A percentile compares a stretch with the other conserved stretches of the same genome.
Evolutionary conservation across 2,888 invertebrate genomes (phyloP).

Genomic region (Thysanoteuthis rhombus): DNA sequence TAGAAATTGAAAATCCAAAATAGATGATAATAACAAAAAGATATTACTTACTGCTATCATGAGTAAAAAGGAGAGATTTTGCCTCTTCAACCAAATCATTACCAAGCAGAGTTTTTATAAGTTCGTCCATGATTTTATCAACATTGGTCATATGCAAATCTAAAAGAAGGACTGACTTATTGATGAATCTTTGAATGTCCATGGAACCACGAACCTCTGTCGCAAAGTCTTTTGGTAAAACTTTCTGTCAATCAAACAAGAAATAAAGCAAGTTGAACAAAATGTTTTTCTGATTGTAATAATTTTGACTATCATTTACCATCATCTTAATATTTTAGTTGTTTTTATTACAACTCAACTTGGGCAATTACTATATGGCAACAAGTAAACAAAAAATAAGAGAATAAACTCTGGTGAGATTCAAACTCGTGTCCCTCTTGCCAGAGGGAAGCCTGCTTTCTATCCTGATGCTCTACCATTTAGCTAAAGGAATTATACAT

Average conservation of each 20-base stretch:
- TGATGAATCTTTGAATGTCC: conserved; percentile 73
- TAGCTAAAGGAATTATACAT: too few species aligned
- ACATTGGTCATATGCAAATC: conserved; percentile 71
- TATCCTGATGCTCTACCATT: too few species aligned
- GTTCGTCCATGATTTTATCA: conserved; percentile 71
- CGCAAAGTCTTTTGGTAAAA: conserved; percentile 74
- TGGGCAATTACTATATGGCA: too few species aligned
- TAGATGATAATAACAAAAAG: neutral
- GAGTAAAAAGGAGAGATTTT: conserved; percentile 68
- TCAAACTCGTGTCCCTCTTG: too few species aligned
- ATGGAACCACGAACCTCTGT: conserved; percentile 72
- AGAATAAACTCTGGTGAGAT: too few species aligned
- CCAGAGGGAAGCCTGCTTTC: too few species aligned
- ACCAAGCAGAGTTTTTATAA: conserved; percentile 64
- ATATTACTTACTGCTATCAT: conserved; percentile 59
- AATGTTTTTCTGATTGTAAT: too few species aligned
- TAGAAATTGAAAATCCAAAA: neutral
- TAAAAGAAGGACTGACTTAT: conserved; percentile 72
- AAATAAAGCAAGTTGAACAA: too few species aligned
- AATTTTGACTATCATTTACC: too few species aligned
- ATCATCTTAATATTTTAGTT: too few species aligned
- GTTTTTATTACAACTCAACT: too few species aligned
- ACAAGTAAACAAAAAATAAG: too few species aligned
- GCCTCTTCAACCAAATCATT: conserved; percentile 62
- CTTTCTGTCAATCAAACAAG: conserved; percentile 65